phyloP scores from a whole-genome alignment of 2,797 vertebrate genomes.

The Enteromius paludinosus region DNA sequence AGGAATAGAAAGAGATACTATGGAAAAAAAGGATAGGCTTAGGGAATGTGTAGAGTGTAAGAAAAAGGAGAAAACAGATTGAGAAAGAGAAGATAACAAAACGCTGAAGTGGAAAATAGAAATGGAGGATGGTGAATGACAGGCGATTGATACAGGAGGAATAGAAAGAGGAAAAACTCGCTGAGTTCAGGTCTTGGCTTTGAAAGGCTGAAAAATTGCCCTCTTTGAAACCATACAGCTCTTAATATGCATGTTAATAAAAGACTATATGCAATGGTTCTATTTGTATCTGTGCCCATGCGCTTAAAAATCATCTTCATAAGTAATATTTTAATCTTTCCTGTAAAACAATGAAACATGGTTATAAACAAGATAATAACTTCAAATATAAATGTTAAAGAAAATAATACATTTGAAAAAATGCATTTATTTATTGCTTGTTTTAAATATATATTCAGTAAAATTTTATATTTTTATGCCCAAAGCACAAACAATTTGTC shows the following conservation, averaged over 20 bases:
- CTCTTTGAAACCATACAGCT: neutral
- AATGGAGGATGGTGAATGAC: conserved; percentile 16
- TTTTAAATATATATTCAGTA: neutral
- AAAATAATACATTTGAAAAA: neutral
- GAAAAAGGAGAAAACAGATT: conserved; percentile 11
- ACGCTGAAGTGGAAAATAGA: neutral
- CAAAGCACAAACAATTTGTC: neutral
- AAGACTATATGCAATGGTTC: neutral
- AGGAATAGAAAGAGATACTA: conserved; percentile 14
- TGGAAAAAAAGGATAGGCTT: neutral
- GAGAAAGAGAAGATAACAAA: neutral
- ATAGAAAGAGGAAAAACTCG: neutral
- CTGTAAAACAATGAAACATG: neutral
- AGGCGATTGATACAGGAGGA: conserved; percentile 10
- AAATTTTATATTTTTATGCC: neutral
- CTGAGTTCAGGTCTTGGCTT: neutral
- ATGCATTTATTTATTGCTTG: neutral
- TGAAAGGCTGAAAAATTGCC: conserved; percentile 3
- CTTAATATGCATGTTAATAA: neutral
- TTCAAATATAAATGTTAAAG: neutral
- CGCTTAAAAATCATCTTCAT: neutral
- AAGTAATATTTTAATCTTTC: neutral
- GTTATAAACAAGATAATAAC: neutral
- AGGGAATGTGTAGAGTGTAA: neutral
- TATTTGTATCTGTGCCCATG: neutral